Evolutionary conservation across 2,888 invertebrate genomes (phyloP), one percentile per base, ranked within the genome.

Genomic region (Biston betularia): DNA sequence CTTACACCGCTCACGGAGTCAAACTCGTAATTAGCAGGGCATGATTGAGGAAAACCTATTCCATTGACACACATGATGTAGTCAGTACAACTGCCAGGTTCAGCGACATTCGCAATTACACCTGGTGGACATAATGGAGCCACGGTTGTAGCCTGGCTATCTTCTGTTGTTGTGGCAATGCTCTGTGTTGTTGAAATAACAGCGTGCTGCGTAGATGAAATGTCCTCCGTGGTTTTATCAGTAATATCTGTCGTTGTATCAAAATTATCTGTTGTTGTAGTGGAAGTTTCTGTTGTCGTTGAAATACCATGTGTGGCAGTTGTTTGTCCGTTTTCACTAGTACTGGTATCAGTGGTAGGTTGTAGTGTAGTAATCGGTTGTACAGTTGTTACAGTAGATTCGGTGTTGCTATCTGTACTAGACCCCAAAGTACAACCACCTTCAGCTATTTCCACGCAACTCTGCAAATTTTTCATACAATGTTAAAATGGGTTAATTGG

Each of bases 361-460:
- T 9, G 38, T 38, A 38, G 38, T 9, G 38, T 38, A 8, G 38
- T 4, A 38, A 9, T 38, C 9, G 38, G 38, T 38, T 38, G 38
- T 38, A 38, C 1, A 8, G 38, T 45, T 45, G 45, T 45, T 8
- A 14, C 45, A 9, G 50, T 42, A 11, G 59, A 0, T n/a, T 45
- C 58, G 35, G 59, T 53, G 14, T 24, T 33, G 5, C 11, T 14
- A 56, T 9, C n/a, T 42, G 60, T 63, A 1, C 38, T 44, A 0
- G 71, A 14, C 1, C 72, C 72, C 0, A 75, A 42, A 0, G 82
- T 82, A 44, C 82, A 82, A 4, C 82, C 82, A 0, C 82, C 82
- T 55, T 78, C 80, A 2, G 77, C 72, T 0, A 82, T 81, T 0
- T 35, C 15, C 0, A 77, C 74, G 48, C 82, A 82, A 4, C 55